Evolutionary conservation across 2,797 vertebrate genomes (phyloP).

Genomic region (Hoplostethus atlanticus): DNA sequence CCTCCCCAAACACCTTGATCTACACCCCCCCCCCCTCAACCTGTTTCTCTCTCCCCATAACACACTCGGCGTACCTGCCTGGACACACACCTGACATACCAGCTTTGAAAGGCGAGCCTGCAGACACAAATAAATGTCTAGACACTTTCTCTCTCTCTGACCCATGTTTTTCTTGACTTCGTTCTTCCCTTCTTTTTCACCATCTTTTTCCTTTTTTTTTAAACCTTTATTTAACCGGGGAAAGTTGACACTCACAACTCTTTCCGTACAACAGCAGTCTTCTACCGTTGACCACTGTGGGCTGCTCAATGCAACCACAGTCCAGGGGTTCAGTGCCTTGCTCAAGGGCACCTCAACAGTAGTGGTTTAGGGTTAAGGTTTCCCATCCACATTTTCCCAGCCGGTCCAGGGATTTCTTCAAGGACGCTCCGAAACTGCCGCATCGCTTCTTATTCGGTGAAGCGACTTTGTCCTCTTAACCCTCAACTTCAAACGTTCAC

Average conservation of each 20-base stretch:
- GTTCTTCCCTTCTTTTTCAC: constrained; percentile 58
- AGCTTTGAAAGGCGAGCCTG: constrained; percentile 84
- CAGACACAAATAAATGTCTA: constrained; percentile 87
- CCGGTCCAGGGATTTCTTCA: too few species aligned
- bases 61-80: constrained; percentile 1
- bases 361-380: too few species aligned
- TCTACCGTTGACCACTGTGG: too few species aligned
- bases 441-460: neutral
- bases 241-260: too few species aligned
- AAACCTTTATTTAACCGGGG: too few species aligned
- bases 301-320: too few species aligned
- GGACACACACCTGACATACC: constrained; percentile 53
- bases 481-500: constrained; percentile 18
- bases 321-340: too few species aligned
- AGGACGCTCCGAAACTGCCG: neutral
- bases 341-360: too few species aligned
- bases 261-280: too few species aligned
- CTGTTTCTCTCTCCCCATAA: neutral
- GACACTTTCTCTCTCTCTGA: constrained; percentile 86
- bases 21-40: neutral
- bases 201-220: constrained; percentile 32
- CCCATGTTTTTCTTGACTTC: constrained; percentile 70
- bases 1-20: neutral
- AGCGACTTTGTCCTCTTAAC: constrained; percentile 6
- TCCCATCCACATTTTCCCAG: too few species aligned